These are phyloP conservation scores for Sebastes matsubarae DNA, from an alignment of 2,797 vertebrate species.

Conservation along the genomic window DNA sequence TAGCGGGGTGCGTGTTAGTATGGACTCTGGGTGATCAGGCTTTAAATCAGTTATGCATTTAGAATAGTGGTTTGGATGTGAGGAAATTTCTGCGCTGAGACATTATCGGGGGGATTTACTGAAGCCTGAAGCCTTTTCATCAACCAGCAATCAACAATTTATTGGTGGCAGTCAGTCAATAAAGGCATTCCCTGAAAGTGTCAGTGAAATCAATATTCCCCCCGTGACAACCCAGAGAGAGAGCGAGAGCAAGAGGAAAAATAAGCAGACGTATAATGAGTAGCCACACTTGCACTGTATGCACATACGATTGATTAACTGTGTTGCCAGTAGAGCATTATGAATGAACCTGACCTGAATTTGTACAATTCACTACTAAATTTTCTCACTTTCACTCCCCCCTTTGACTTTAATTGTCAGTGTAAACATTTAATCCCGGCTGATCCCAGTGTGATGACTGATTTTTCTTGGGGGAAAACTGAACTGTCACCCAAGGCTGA, in stretches of 20 bases:
- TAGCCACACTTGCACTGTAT: slow-evolving; percentile 23
- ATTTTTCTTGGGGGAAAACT: slow-evolving; percentile 23
- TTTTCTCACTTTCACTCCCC: slow-evolving; percentile 5
- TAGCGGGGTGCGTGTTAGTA: background rate
- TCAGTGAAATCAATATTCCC: slow-evolving; percentile 64
- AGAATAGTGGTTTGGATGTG: slow-evolving; percentile 5
- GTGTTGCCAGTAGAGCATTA: slow-evolving; percentile 9
- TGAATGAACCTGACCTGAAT: slow-evolving; percentile 37
- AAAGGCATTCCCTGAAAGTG: slow-evolving; percentile 59
- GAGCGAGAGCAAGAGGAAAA: background rate
- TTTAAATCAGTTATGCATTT: slow-evolving; percentile 20
- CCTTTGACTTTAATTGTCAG: slow-evolving; percentile 26
- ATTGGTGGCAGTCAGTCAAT: slow-evolving; percentile 67
- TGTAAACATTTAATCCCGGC: slow-evolving; percentile 18
- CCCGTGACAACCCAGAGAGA: slow-evolving; percentile 20
- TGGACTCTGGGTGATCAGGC: slow-evolving; percentile 13
- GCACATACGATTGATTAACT: slow-evolving; percentile 37
- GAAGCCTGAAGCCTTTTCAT: slow-evolving; percentile 54
- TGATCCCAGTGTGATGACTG: slow-evolving; percentile 16
- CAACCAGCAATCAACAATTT: slow-evolving; percentile 66
- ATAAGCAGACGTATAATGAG: slow-evolving; percentile 17
- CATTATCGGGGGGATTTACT: slow-evolving; percentile 44
- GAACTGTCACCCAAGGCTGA: slow-evolving; percentile 17
- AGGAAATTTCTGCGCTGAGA: slow-evolving; percentile 21
- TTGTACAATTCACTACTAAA: slow-evolving; percentile 7